Conservation (phyloP, 2,113 vertebrate genomes). For the Takifugu flavidus region DNA sequence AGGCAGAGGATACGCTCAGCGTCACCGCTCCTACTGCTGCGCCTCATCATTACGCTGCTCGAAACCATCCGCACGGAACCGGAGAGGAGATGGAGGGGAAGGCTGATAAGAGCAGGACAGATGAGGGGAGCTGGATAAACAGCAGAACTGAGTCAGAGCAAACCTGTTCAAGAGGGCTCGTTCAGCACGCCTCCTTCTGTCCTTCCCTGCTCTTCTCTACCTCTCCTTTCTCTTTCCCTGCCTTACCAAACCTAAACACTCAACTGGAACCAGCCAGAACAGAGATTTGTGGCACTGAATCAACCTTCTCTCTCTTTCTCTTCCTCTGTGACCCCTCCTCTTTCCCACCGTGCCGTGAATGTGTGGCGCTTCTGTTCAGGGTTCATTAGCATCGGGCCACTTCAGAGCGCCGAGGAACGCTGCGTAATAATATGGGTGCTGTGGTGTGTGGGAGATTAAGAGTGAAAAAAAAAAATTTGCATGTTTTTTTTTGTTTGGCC, state of each 20-base stretch:
- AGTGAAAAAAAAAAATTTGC: background rate
- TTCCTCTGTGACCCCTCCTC: conserved; percentile 40
- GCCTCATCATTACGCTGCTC: too few species aligned
- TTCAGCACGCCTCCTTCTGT: conserved; percentile 27
- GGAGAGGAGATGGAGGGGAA: conserved; percentile 12
- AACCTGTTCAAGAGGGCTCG: conserved; percentile 65
- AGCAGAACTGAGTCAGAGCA: conserved; percentile 29
- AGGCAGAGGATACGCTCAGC: conserved; percentile 11
- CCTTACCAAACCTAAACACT: conserved; percentile 25
- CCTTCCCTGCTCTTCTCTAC: conserved; percentile 5
- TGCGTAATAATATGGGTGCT: conserved; percentile 20
- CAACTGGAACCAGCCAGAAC: conserved; percentile 39
- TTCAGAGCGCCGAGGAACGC: conserved; percentile 54
- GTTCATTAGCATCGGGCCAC: conserved; percentile 64
- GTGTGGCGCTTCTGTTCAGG: conserved; percentile 65
- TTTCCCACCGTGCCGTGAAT: conserved; percentile 55
- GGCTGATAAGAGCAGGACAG: conserved; percentile 1
- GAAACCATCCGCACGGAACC: conserved; percentile 13
- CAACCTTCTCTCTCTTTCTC: conserved; percentile 25
- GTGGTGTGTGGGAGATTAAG: conserved; percentile 11
- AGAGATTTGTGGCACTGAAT: conserved; percentile 32
- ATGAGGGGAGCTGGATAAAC: conserved; percentile 14
- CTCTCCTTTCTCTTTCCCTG: background rate
- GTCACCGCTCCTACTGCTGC: too few species aligned
- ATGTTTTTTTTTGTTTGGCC: too few species aligned